Percentiles rank a stretch among this genome's conserved stretches.
Evolutionary conservation across 2,888 invertebrate genomes (phyloP).

Genomic region (Philhelius pedissequus): DNA sequence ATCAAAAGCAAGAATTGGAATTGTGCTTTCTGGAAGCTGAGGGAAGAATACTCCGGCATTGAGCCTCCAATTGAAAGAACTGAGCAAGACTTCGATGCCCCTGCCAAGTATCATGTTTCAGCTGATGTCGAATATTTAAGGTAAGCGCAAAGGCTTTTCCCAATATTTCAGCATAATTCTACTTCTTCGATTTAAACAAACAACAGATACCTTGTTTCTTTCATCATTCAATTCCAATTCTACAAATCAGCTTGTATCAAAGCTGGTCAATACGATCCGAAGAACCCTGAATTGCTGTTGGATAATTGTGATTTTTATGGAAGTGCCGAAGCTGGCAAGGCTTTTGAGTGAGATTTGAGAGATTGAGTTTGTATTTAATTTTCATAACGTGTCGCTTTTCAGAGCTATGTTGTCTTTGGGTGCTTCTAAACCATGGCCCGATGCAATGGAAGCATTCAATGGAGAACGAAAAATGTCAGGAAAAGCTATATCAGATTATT

Average conservation of each 20-base stretch:
- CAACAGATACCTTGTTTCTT: conserved; percentile 86
- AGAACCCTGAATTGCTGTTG: conserved; percentile 84
- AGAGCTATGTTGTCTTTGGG: conserved; percentile 87
- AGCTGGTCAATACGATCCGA: conserved; percentile 88
- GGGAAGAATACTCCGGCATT: conserved; percentile 83
- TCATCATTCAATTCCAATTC: conserved; percentile 89
- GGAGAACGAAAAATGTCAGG: conserved; percentile 88
- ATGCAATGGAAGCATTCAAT: conserved; percentile 89
- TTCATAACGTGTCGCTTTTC: conserved; percentile 12
- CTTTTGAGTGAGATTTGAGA: conserved; percentile 80
- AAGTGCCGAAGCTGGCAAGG: conserved; percentile 88
- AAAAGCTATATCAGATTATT: conserved; percentile 88
- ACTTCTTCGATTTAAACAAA: not conserved
- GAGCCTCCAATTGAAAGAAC: conserved; percentile 83
- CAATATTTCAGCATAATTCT: not conserved
- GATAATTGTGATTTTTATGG: conserved; percentile 93
- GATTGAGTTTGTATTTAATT: conserved; percentile 73
- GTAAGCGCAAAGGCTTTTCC: not conserved
- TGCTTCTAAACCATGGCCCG: conserved; percentile 89
- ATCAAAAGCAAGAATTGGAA: conserved; percentile 83
- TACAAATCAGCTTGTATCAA: conserved; percentile 86
- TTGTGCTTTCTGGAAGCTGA: conserved; percentile 84
- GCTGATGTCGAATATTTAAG: conserved; percentile 86
- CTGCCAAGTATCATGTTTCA: conserved; percentile 87
- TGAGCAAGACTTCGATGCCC: conserved; percentile 87